A percentile compares a stretch with the other conserved stretches of the same genome.
phyloP scores from a whole-genome alignment of 2,797 vertebrate species.

The Acrossocheilus fasciatus region DNA sequence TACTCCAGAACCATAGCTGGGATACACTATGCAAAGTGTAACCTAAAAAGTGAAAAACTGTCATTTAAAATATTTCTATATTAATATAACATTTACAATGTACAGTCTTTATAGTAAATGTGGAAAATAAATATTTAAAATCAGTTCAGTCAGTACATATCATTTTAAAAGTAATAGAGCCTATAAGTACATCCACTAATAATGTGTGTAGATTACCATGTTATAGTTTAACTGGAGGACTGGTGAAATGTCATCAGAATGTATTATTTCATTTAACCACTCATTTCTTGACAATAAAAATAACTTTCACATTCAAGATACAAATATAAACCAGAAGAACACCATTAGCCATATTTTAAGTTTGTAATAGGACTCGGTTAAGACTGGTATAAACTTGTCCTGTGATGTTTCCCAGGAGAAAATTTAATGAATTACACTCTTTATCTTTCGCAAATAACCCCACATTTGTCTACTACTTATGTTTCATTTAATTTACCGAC shows the following conservation, averaged over 20 bases:
- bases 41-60: neutral
- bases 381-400: neutral
- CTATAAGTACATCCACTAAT: neutral
- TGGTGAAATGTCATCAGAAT: neutral
- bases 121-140: neutral
- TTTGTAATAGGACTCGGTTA: neutral
- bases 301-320: neutral
- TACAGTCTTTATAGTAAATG: neutral
- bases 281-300: constrained; percentile 4
- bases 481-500: neutral
- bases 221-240: neutral
- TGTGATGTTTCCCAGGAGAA: neutral
- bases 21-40: neutral
- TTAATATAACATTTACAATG: too few relatives aligned
- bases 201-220: neutral
- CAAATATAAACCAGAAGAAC: neutral
- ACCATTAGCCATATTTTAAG: neutral
- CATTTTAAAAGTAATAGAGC: neutral
- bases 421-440: neutral
- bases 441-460: neutral
- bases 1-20: neutral
- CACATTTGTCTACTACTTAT: neutral
- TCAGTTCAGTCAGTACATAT: neutral
- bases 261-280: neutral
- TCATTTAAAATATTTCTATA: neutral